A percentile compares a stretch with the other conserved stretches of the same genome.
Conservation (phyloP, 2,888 invertebrate species). For the Sesamia inferens region DNA sequence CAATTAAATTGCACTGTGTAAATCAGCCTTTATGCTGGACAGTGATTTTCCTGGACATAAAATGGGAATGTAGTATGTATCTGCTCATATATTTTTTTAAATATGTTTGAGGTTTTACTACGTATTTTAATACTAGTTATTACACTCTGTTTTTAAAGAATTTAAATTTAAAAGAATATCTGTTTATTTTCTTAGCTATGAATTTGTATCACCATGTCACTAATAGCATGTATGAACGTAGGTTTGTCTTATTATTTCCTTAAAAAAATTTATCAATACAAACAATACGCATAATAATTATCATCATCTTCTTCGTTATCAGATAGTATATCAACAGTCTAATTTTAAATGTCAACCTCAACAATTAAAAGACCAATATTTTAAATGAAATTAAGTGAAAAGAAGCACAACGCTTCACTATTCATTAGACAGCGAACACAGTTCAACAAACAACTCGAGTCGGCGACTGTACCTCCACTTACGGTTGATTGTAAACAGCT, state of each 20-base stretch:
- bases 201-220: neutral
- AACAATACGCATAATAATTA: neutral
- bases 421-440: constrained; percentile 45
- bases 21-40: too few species aligned
- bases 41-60: too few species aligned
- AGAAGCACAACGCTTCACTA: constrained; percentile 13
- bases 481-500: constrained; percentile 86
- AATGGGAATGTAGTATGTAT: too few species aligned
- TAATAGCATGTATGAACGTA: too few species aligned
- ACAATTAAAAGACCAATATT: constrained; percentile 14
- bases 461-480: constrained; percentile 82
- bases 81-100: too few species aligned
- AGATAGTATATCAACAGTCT: neutral
- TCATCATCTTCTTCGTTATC: constrained; percentile 1
- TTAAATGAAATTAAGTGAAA: constrained; percentile 5
- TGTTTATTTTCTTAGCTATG: neutral
- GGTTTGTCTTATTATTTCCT: neutral
- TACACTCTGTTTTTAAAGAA: too few species aligned
- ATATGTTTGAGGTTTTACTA: too few species aligned
- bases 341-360: constrained; percentile 27
- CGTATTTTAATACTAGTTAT: too few species aligned
- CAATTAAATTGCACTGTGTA: too few species aligned
- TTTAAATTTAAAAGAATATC: too few species aligned
- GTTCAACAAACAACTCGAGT: constrained; percentile 67
- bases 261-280: too few species aligned